Evolutionary conservation across 2,797 vertebrate species (phyloP), one percentile per base, ranked within the genome.

Genomic region (Alauda arvensis): DNA sequence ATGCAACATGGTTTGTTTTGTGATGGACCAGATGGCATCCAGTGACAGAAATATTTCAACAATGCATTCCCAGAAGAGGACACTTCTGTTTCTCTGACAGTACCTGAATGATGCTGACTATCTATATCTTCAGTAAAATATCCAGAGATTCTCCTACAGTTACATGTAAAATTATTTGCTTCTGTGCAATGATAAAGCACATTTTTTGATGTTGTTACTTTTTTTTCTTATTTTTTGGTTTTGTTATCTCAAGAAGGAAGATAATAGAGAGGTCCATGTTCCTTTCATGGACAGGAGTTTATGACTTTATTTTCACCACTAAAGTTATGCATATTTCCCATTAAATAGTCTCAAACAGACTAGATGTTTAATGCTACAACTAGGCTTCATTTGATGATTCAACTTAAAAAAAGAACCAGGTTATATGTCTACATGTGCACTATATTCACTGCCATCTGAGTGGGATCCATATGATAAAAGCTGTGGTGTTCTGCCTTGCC

Each of bases 21-120:
- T 53, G 76, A n/a, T 55, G 60, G 78, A 61, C 46, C 84, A 94
- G 79, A 93, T 81, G 79, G 70, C n/a, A 83, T 33, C 18, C 18
- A 45, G 60, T 78, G 84, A 78, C 74, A 87, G 63, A 72, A 61
- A 46, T 21, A 66, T 60, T 77, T 56, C 66, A 77, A 85, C 29
- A 92, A 70, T n/a, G 7, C 33, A 20, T 51, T 72, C 45, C 49
- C 49, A 60, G 81, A 77, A 92, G 78, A 69, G 49, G 55, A 83
- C 31, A 63, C 9, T 88, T 83, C 34, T 88, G 24, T 77, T 86
- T 23, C 56, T 87, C 67, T 87, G 52, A 29, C 59, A 67, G 55
- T 69, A 91, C 81, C 76, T 88, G 69, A 63, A 59, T 21, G 19
- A 42, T 33, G 70, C 43, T 51, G 19, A 28, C 6, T 51, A 45